A percentile compares a stretch with the other conserved stretches of the same genome.
phyloP scores from a whole-genome alignment of 2,797 vertebrate genomes.

The Dermochelys coriacea region DNA sequence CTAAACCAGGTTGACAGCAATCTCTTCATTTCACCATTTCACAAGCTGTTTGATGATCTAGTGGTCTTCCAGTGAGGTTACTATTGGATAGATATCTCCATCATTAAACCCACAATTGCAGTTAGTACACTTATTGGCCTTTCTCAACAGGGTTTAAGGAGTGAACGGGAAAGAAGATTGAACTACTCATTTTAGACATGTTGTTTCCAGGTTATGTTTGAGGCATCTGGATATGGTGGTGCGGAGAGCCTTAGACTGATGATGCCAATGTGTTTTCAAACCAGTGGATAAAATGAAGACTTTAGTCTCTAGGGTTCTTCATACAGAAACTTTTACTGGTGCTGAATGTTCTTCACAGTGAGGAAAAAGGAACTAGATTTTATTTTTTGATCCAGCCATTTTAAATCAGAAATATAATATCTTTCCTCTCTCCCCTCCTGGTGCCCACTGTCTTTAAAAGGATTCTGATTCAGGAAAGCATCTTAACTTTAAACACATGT shows the following conservation, averaged over 20 bases:
- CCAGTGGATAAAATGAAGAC: background rate
- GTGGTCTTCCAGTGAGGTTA: background rate
- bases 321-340: background rate
- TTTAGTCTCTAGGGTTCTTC: background rate
- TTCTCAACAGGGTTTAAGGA: background rate
- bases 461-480: slow-evolving; percentile 3
- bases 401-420: background rate
- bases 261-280: background rate
- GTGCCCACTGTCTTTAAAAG: slow-evolving; percentile 22
- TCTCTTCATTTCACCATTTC: background rate
- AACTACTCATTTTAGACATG: background rate
- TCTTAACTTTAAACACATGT: background rate
- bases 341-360: background rate
- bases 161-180: background rate
- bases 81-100: background rate
- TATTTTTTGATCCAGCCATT: background rate
- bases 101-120: background rate
- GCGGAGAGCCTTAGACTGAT: background rate
- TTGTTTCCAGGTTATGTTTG: background rate
- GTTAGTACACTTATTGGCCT: background rate
- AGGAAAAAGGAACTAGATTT: slow-evolving; percentile 14
- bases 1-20: background rate
- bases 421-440: background rate
- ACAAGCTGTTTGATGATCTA: background rate
- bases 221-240: background rate